Conservation (phyloP, 2,888 invertebrate species). For the Apamea monoglypha region DNA sequence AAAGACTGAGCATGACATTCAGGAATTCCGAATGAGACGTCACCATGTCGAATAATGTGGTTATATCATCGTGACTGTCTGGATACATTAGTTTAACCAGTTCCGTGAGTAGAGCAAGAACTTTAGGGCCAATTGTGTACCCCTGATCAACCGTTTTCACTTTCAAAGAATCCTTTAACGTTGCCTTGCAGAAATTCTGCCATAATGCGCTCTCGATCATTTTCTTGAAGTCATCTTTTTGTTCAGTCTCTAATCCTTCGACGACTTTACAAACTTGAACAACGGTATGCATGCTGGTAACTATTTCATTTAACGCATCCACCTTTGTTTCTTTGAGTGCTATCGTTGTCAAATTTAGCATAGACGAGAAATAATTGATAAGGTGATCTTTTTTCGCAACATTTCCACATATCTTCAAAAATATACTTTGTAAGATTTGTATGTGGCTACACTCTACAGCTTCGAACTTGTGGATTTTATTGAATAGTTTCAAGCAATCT, state of each 20-base stretch:
- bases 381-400: conserved; percentile 82
- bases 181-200: conserved; percentile 91
- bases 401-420: conserved; percentile 86
- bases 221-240: conserved; percentile 81
- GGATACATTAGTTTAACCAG: conserved; percentile 90
- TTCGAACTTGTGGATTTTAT: conserved; percentile 92
- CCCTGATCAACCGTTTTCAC: conserved; percentile 79
- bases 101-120: conserved; percentile 90
- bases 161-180: conserved; percentile 92
- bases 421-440: conserved; percentile 89
- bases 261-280: conserved; percentile 79
- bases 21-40: conserved; percentile 94
- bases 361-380: conserved; percentile 89
- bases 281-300: conserved; percentile 78
- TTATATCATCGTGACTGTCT: conserved; percentile 85
- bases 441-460: conserved; percentile 90
- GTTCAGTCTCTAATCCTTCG: conserved; percentile 68
- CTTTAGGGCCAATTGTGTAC: conserved; percentile 82
- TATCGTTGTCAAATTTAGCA: conserved; percentile 88
- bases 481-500: conserved; percentile 89
- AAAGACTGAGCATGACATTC: conserved; percentile 91
- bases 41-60: conserved; percentile 93
- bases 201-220: conserved; percentile 87
- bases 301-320: conserved; percentile 72
- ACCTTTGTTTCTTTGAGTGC: conserved; percentile 85